Percentiles rank a stretch among this genome's conserved stretches.
phyloP scores from a whole-genome alignment of 1,140 invertebrate species.

The Euborellia annulipes region DNA sequence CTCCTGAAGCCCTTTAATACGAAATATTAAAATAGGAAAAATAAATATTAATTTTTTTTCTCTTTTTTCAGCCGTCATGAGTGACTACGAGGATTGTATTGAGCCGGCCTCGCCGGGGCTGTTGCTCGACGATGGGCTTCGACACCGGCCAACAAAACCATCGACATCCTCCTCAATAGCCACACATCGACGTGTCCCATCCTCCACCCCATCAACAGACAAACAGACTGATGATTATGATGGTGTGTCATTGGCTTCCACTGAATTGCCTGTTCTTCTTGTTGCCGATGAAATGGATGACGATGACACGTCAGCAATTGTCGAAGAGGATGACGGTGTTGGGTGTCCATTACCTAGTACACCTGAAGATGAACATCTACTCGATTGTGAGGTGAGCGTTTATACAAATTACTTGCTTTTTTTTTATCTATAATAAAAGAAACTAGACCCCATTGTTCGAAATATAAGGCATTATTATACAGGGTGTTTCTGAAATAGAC shows the following conservation, averaged over 20 bases:
- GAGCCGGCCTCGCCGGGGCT: slow-evolving; percentile 10
- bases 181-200: not conserved
- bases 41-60: no score
- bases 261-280: slow-evolving; percentile 15
- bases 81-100: slow-evolving; percentile 18
- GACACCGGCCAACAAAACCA: slow-evolving; percentile 1
- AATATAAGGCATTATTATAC: no score
- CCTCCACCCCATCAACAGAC: slow-evolving; percentile 5
- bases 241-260: slow-evolving; percentile 11
- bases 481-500: no score
- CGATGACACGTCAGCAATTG: slow-evolving; percentile 38
- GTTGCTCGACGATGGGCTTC: slow-evolving; percentile 1
- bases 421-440: no score
- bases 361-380: slow-evolving; percentile 65
- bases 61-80: slow-evolving; percentile 10
- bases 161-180: no score
- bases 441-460: no score
- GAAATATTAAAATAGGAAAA: no score
- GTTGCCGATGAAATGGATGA: slow-evolving; percentile 35
- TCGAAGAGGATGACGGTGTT: slow-evolving; percentile 58
- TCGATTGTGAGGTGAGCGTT: slow-evolving; percentile 57
- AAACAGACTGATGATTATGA: slow-evolving; percentile 2
- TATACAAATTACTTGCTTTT: no score
- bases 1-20: no score
- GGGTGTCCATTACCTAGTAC: slow-evolving; percentile 71